Base-by-base conservation (phyloP, 2,888 invertebrate genomes). In the Drosophila ezoana region DNA sequence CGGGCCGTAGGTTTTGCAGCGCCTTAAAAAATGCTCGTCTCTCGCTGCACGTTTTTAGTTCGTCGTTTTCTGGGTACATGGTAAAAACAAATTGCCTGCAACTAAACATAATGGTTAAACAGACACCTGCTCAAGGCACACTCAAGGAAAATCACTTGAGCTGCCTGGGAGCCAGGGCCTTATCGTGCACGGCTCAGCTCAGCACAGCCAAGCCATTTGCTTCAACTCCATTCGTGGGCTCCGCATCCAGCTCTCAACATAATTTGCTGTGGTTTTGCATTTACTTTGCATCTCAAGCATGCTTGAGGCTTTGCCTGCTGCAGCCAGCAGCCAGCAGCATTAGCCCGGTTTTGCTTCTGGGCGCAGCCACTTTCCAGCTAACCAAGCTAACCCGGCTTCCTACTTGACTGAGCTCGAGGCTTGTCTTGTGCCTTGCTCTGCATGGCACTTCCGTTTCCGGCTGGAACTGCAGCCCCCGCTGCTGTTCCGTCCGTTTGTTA, bases 251-350 rank as follows among this genome's bases (percentile, higher is more conserved):
- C 44, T 65, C 88, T 85, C 83, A 76, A 86, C 88, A 86, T 86
- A 85, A 85, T 85, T 88, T 86, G 88, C 83, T 76, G 86, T 79
- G 88, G 88, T 88, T 86, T 86, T 88, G 85, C 88, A 86, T 86
- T 88, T 88, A 83, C 87, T 87, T 85, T 81, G 79, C 87, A 86
- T 84, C 79, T 77, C 59, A 72, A 86, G 85, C 70, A 72, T 79
- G 81, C 87, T 79, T 77, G 75, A 81, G 79, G 76, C 71, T 72
- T 74, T 71, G 76, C 44, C 71, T 54, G 70, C 61, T 68, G 58
- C 58, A 43, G 35, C 54, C 61, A 35, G 47, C 66, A 59, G 74
- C 62, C 61, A 38, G 47, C 66, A 59, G 74, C 62, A 78, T 78
- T 78, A 78, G 77, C 77, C n/a, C 57, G 37, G 54, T 56, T 52